Evolutionary conservation across 2,797 vertebrate genomes (phyloP).

Genomic region (Esox lucius): DNA sequence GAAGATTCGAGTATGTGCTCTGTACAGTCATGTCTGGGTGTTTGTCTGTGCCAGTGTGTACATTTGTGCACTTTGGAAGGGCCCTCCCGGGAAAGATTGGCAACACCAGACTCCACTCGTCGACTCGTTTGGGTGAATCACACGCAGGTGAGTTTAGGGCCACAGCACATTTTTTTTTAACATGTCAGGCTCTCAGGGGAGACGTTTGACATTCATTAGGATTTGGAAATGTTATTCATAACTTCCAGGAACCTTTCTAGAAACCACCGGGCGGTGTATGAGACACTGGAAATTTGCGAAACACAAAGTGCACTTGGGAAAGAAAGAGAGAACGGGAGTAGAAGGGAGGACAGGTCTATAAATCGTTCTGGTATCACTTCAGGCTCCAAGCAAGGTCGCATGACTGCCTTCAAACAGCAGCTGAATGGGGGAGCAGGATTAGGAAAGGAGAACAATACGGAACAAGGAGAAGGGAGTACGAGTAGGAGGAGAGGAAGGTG

Average conservation of each 20-base stretch:
- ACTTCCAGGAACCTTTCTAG: neutral
- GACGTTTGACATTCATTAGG: neutral
- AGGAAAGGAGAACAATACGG: constrained; percentile 27
- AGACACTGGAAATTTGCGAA: constrained; percentile 6
- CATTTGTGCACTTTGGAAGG: too few relatives aligned
- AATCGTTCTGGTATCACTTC: constrained; percentile 54
- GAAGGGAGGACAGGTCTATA: constrained; percentile 48
- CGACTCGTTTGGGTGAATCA: too few relatives aligned
- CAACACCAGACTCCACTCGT: too few relatives aligned
- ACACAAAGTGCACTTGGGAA: neutral
- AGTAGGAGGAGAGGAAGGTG: constrained; percentile 33
- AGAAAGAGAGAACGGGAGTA: constrained; percentile 28
- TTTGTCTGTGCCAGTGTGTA: neutral
- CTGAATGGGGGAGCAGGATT: constrained; percentile 33
- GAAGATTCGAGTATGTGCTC: constrained; percentile 23
- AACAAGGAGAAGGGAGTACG: constrained; percentile 27
- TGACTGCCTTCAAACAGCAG: constrained; percentile 29
- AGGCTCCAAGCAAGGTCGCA: constrained; percentile 44
- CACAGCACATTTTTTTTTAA: too few relatives aligned
- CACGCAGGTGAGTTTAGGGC: too few relatives aligned
- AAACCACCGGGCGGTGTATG: neutral
- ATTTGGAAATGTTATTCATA: neutral
- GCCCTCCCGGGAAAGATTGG: too few relatives aligned
- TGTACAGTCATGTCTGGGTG: constrained; percentile 12
- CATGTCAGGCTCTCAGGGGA: too few relatives aligned